Evolutionary conservation across 1,140 invertebrate genomes (phyloP).

Genomic region (Caenorhabditis briggsae): DNA sequence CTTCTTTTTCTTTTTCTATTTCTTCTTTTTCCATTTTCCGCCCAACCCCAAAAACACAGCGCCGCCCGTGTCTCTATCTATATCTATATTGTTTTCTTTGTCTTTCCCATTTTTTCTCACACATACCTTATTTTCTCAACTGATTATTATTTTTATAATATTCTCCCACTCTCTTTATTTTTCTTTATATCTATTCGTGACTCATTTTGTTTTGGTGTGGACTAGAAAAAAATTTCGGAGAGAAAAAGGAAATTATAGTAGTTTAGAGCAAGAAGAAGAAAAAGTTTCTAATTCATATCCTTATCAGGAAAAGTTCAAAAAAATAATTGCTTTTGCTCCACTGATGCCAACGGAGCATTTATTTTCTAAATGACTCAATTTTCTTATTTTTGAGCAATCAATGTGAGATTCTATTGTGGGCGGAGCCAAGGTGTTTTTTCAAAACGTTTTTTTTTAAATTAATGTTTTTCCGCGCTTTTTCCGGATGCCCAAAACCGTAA

Average conservation of each 20-base stretch:
- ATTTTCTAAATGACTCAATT: background rate
- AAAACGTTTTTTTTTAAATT: too few species aligned
- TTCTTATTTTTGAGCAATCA: too few species aligned
- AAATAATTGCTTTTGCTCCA: conserved; percentile 6
- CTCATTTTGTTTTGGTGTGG: background rate
- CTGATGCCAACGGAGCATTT: conserved; percentile 7
- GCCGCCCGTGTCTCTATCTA: background rate
- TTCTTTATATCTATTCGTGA: background rate
- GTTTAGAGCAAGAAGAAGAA: too few species aligned
- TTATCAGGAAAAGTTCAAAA: conserved; percentile 26
- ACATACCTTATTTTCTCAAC: conserved; percentile 18
- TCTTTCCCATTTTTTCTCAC: conserved; percentile 2
- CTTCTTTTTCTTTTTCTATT: background rate
- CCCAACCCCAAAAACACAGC: background rate
- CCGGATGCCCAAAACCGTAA: too few species aligned
- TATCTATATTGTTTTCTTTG: conserved; percentile 32
- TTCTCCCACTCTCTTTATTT: background rate
- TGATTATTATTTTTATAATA: background rate
- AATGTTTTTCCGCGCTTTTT: too few species aligned
- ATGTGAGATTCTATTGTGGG: too few species aligned
- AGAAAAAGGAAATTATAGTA: too few species aligned
- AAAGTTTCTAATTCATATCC: too few species aligned
- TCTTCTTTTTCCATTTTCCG: background rate
- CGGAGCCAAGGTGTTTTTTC: too few species aligned
- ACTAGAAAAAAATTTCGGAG: background rate